phyloP scores from a whole-genome alignment of 2,888 invertebrate species.

The Euzophera pinguis region DNA sequence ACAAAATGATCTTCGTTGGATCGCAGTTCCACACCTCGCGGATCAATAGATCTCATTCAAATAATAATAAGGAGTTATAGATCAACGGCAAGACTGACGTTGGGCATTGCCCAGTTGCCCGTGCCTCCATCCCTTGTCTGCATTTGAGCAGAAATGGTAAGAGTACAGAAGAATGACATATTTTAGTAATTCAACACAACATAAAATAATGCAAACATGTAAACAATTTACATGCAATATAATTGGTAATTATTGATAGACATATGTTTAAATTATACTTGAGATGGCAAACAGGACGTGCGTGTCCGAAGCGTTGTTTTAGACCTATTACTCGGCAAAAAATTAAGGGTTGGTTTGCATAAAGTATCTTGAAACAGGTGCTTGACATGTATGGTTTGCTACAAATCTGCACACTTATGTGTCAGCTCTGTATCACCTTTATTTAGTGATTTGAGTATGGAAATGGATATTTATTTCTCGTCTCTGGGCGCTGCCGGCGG shows the following conservation, averaged over 20 bases:
- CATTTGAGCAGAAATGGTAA: slow-evolving; percentile 17
- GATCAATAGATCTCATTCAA: slow-evolving; percentile 79
- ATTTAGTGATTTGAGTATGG: slow-evolving; percentile 57
- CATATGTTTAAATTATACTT: too few species aligned
- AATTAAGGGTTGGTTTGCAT: too few species aligned
- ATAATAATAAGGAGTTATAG: slow-evolving; percentile 79
- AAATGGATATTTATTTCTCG: slow-evolving; percentile 76
- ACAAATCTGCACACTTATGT: too few species aligned
- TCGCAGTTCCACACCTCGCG: slow-evolving; percentile 73
- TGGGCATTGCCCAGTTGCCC: slow-evolving; percentile 31
- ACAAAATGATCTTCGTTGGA: slow-evolving; percentile 75
- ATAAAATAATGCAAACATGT: too few species aligned
- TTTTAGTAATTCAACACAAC: too few species aligned
- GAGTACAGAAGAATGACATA: background rate
- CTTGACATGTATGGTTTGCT: too few species aligned
- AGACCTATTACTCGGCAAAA: too few species aligned
- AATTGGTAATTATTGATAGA: too few species aligned
- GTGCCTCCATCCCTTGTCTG: slow-evolving; percentile 39
- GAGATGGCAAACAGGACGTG: too few species aligned
- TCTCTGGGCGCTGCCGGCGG: slow-evolving; percentile 46
- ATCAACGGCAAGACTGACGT: slow-evolving; percentile 53
- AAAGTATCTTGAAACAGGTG: too few species aligned
- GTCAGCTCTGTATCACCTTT: background rate
- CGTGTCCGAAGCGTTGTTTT: too few species aligned
- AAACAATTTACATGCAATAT: too few species aligned